These are phyloP conservation scores for Parelbella ahira DNA, from an alignment of 2,888 invertebrate genomes.

Conservation along the genomic window DNA sequence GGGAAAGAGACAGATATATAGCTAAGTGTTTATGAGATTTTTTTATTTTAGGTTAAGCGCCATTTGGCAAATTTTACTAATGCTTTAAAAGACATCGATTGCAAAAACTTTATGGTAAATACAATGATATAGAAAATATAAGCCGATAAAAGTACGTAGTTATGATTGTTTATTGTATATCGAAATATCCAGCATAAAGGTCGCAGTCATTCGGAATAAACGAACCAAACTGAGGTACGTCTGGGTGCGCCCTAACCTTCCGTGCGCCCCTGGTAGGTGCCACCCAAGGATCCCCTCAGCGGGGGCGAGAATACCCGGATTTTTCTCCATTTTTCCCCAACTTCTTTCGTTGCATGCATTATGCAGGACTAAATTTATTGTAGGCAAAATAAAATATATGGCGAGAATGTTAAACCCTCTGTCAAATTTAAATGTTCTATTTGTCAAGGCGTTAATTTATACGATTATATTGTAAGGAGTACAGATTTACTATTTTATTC, in stretches of 20 bases:
- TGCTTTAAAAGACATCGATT: too few relatives aligned
- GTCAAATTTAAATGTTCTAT: conserved; percentile 7
- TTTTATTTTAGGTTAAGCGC: too few relatives aligned
- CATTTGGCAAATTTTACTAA: too few relatives aligned
- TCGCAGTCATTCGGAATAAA: conserved; percentile 2
- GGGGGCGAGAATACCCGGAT: conserved; percentile 60
- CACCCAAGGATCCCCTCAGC: conserved; percentile 58
- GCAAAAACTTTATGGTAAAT: too few relatives aligned
- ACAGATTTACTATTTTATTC: too few relatives aligned
- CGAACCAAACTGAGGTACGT: conserved; percentile 8
- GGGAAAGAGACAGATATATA: too few relatives aligned
- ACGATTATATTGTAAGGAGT: too few relatives aligned
- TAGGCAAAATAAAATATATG: conserved; percentile 60
- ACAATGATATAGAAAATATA: too few relatives aligned
- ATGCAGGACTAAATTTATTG: conserved; percentile 71
- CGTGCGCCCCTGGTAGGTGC: conserved; percentile 66
- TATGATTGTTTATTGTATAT: too few relatives aligned
- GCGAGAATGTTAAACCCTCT: conserved; percentile 13
- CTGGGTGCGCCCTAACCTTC: conserved; percentile 39
- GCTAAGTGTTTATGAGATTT: too few relatives aligned
- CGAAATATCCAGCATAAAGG: too few relatives aligned
- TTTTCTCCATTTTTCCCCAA: conserved; percentile 59
- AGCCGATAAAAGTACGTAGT: too few relatives aligned
- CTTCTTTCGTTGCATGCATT: conserved; percentile 61
- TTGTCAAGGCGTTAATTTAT: conserved; percentile 3